phyloP scores from a whole-genome alignment of 2,113 vertebrate species.

The Maccullochella peelii region DNA sequence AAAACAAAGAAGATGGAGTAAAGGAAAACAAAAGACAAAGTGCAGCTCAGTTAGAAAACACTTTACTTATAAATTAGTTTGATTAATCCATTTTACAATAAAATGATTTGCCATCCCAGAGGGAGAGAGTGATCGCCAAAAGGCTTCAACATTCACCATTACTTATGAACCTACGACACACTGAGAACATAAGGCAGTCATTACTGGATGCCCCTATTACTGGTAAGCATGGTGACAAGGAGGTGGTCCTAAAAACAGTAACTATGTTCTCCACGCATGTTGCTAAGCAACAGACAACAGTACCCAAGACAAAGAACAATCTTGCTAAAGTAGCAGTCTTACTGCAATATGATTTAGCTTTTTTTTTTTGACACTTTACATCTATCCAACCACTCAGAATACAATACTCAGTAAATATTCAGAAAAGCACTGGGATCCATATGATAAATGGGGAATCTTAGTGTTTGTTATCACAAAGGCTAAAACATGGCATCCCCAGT shows the following conservation, averaged over 20 bases:
- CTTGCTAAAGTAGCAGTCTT: constrained; percentile 63
- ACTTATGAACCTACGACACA: constrained; percentile 71
- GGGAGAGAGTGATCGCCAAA: constrained; percentile 53
- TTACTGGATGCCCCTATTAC: constrained; percentile 62
- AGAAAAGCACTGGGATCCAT: constrained; percentile 63
- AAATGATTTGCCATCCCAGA: constrained; percentile 69
- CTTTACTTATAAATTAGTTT: constrained; percentile 81
- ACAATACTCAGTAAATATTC: constrained; percentile 80
- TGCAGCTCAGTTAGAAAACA: constrained; percentile 74
- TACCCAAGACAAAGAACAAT: constrained; percentile 67
- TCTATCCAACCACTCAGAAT: constrained; percentile 76
- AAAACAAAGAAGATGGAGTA: not conserved
- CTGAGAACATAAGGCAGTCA: constrained; percentile 69
- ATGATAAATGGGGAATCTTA: constrained; percentile 33
- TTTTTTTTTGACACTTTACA: constrained; percentile 76
- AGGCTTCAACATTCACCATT: constrained; percentile 72
- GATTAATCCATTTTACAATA: constrained; percentile 74
- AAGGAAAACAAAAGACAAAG: constrained; percentile 36
- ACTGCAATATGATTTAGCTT: constrained; percentile 62
- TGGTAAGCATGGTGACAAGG: constrained; percentile 63
- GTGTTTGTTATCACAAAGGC: constrained; percentile 52
- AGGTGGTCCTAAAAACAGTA: constrained; percentile 68
- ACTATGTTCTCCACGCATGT: constrained; percentile 71
- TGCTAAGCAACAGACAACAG: constrained; percentile 79
- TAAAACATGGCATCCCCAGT: constrained; percentile 53